phyloP scores from a whole-genome alignment of 2,888 invertebrate species.

The Tuta absoluta region DNA sequence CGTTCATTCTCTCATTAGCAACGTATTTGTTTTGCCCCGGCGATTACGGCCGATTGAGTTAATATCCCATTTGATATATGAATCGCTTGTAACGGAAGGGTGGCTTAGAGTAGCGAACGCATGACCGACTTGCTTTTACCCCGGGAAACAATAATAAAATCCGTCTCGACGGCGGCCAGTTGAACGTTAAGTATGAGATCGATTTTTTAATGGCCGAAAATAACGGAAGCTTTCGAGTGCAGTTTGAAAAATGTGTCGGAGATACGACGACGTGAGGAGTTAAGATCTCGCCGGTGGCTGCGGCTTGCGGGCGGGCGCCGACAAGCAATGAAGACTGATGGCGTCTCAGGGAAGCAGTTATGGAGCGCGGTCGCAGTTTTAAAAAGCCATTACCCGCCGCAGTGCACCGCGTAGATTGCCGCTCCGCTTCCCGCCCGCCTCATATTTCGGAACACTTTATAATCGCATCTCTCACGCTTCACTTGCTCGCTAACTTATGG shows the following conservation, averaged over 20 bases:
- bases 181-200: constrained; percentile 29
- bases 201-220: constrained; percentile 44
- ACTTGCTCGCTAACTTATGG: constrained; percentile 79
- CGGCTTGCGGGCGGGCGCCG: constrained; percentile 66
- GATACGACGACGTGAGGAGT: constrained; percentile 68
- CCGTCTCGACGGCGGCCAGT: constrained; percentile 35
- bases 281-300: constrained; percentile 64
- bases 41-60: constrained; percentile 74
- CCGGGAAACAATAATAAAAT: constrained; percentile 41
- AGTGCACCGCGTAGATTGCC: constrained; percentile 77
- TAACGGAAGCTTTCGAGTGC: constrained; percentile 51
- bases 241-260: constrained; percentile 61
- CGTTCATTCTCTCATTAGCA: constrained; percentile 76
- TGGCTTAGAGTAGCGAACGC: constrained; percentile 48
- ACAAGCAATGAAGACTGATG: constrained; percentile 82
- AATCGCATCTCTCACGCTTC: constrained; percentile 80
- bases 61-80: constrained; percentile 73
- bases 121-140: constrained; percentile 50
- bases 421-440: constrained; percentile 52
- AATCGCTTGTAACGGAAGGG: constrained; percentile 62
- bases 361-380: constrained; percentile 82
- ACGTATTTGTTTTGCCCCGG: constrained; percentile 72
- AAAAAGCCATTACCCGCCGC: constrained; percentile 80
- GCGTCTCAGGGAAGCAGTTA: constrained; percentile 78
- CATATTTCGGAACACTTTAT: constrained; percentile 81